These are phyloP conservation scores for Tiliacea aurago DNA, from an alignment of 2,888 invertebrate genomes.

Conservation along the genomic window DNA sequence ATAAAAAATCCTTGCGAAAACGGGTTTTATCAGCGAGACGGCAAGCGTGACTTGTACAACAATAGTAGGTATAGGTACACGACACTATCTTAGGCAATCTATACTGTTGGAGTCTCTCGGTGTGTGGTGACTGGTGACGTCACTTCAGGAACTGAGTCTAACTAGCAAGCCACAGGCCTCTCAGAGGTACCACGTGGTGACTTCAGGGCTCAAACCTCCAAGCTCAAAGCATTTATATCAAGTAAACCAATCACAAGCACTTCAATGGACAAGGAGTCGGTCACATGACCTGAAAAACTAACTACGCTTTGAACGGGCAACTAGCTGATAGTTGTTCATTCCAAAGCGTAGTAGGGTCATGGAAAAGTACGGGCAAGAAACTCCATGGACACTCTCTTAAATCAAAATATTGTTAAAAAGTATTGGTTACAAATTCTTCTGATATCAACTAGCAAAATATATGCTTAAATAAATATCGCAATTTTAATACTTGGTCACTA, in stretches of 20 bases:
- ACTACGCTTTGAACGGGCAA: too few relatives aligned
- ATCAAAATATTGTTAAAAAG: not conserved
- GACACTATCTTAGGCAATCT: constrained; percentile 39
- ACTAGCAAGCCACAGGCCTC: not conserved
- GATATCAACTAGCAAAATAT: not conserved
- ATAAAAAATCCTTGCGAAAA: constrained; percentile 35
- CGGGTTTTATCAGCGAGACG: constrained; percentile 42
- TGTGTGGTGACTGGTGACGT: constrained; percentile 12
- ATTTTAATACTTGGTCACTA: not conserved
- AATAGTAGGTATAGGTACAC: constrained; percentile 19
- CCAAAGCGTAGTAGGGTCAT: not conserved
- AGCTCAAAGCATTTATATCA: not conserved
- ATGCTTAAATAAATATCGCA: not conserved
- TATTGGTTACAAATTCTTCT: not conserved
- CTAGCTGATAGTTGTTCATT: not conserved
- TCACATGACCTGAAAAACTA: too few relatives aligned
- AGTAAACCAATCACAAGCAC: not conserved
- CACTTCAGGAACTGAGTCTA: not conserved
- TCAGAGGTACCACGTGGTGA: not conserved
- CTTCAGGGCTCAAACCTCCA: not conserved
- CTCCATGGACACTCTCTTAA: not conserved
- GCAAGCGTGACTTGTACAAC: constrained; percentile 35
- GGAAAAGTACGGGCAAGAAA: not conserved
- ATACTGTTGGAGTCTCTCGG: not conserved
- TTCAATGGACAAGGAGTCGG: too few relatives aligned